A percentile compares a stretch with the other conserved stretches of the same genome.
Conservation (phyloP, 2,888 invertebrate genomes). For the Heteromurus nitidus region DNA sequence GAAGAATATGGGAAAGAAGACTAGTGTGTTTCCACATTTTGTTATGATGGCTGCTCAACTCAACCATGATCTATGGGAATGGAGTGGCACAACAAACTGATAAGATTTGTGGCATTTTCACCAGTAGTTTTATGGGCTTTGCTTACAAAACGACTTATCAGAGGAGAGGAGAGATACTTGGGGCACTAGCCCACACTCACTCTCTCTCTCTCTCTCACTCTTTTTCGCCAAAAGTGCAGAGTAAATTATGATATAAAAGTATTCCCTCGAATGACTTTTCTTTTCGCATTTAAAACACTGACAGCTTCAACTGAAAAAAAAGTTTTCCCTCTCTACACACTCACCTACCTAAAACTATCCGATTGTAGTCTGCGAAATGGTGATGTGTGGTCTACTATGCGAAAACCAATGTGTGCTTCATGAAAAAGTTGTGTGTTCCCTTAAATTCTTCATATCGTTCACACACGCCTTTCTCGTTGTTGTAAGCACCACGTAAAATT, state of each 20-base stretch:
- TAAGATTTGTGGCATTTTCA: neutral
- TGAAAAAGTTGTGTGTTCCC: too few species aligned
- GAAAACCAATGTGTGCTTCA: too few species aligned
- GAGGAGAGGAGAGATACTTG: neutral
- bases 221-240: neutral
- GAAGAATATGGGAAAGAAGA: neutral
- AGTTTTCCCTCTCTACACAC: neutral
- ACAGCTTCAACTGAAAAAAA: constrained; percentile 23
- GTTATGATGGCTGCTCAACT: neutral
- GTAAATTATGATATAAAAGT: constrained; percentile 17
- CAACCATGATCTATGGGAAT: constrained; percentile 2
- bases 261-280: constrained; percentile 19
- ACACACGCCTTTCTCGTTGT: too few species aligned
- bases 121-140: neutral
- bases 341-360: too few species aligned
- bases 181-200: neutral
- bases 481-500: too few species aligned
- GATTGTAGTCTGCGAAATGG: too few species aligned
- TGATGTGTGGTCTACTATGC: too few species aligned
- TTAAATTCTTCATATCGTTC: too few species aligned
- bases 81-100: neutral
- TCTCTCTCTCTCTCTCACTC: neutral
- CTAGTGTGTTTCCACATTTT: constrained; percentile 1
- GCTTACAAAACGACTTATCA: constrained; percentile 8
- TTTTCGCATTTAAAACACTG: constrained; percentile 30